Base-by-base conservation (phyloP, 2,888 invertebrate species). In the Tachina fera region DNA sequence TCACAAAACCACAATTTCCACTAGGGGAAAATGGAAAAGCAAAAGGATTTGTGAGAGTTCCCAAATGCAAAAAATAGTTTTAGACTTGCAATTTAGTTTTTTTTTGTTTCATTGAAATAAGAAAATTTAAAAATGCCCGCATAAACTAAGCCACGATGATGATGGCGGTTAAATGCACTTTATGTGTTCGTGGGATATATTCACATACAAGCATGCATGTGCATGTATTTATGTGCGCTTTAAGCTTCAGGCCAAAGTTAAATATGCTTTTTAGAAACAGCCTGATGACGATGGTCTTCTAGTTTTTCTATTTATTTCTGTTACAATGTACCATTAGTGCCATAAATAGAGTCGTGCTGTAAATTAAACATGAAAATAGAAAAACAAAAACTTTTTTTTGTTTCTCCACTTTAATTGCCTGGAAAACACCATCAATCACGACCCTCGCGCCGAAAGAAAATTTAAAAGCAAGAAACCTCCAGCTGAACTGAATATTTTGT, bases 381-480 rank as follows among this genome's bases (percentile, higher is more conserved):
- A 47, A 39, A 56, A 47, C 3, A 45, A 60, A 43, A 76, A 13
- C 45, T 65, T 56, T 61, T 47, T 65, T 56, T 61, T 47, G 22
- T 58, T 77, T 72, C 43, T 71, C 19, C 31, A 49, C 63, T 58
- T 77, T 87, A 84, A 87, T 84, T 81, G 84, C 84, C 83, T 82
- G 83, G 87, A 84, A 87, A 88, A 88, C 87, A 88, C 88, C 90
- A 90, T 90, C 90, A 91, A 90, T 90, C 90, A 91, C 87, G 79
- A 79, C 83, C 80, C 56, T 76, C 82, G 74, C 77, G 61, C 67
- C 75, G 16, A 51, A 16, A 67, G 49, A 75, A 80, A 70, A 31
- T 9, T 31, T n/a, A 5, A 60, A 68, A 74, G 31, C 45, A 65
- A 71, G 31, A 31, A 74, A 72, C 83, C 72, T 84, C 61, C 41